A percentile compares a stretch with the other conserved stretches of the same genome.
Evolutionary conservation across 1,140 invertebrate genomes (phyloP).

Genomic region (Diabrotica undecimpunctata): DNA sequence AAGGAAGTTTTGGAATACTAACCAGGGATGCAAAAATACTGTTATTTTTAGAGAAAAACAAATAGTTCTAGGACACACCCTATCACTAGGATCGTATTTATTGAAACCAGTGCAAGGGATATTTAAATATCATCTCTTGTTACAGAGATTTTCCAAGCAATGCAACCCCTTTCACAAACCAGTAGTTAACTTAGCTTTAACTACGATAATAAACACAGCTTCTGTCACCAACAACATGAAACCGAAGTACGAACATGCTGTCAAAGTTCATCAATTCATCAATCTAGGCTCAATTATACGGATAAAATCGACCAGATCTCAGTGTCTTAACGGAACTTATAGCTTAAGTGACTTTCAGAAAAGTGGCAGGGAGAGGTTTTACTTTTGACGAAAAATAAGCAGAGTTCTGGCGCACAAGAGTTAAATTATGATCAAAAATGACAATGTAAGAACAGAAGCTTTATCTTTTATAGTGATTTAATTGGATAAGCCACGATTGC

Average conservation of each 20-base stretch:
- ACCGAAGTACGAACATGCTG: constrained; percentile 83
- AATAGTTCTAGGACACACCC: constrained; percentile 70
- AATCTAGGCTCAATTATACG: constrained; percentile 85
- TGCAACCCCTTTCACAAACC: constrained; percentile 63
- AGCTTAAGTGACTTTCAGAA: constrained; percentile 83
- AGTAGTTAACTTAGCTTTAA: constrained; percentile 74
- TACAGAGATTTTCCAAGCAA: constrained; percentile 88
- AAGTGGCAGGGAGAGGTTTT: constrained; percentile 83
- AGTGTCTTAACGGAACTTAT: constrained; percentile 91
- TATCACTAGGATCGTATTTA: constrained; percentile 92
- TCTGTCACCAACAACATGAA: constrained; percentile 95
- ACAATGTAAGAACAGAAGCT: constrained; percentile 89
- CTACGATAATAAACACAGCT: constrained; percentile 87
- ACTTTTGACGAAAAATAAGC: constrained; percentile 90
- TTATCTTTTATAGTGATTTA: constrained; percentile 94
- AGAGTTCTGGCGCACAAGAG: constrained; percentile 85
- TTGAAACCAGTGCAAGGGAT: constrained; percentile 95
- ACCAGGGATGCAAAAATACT: constrained; percentile 75
- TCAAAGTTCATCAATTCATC: constrained; percentile 85
- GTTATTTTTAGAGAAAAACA: constrained; percentile 78
- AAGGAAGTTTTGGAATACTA: constrained; percentile 82
- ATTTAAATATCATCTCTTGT: constrained; percentile 90
- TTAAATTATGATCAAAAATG: constrained; percentile 82
- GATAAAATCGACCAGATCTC: constrained; percentile 86
- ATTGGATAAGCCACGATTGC: constrained; percentile 85